These are phyloP conservation scores for Heliconius erato DNA, from an alignment of 2,888 invertebrate species.

Conservation along the genomic window DNA sequence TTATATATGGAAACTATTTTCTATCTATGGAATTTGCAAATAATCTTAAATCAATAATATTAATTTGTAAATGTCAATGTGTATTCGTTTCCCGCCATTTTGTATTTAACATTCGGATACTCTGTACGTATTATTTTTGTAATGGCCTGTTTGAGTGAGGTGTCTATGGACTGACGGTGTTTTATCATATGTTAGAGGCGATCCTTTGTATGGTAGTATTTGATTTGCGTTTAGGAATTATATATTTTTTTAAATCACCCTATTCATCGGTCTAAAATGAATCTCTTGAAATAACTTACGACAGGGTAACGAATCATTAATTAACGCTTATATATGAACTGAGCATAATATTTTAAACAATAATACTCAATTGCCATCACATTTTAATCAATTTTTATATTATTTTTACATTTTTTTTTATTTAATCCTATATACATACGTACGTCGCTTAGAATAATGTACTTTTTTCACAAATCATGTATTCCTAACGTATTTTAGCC, in stretches of 20 bases:
- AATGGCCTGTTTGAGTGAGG: conserved; percentile 38
- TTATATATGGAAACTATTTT: not conserved
- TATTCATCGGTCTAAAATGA: conserved; percentile 56
- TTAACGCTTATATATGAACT: conserved; percentile 62
- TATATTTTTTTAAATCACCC: conserved; percentile 40
- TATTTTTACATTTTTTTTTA: conserved; percentile 61
- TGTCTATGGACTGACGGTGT: conserved; percentile 59
- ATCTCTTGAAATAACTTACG: conserved; percentile 74
- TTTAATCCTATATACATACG: conserved; percentile 64
- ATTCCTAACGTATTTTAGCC: conserved; percentile 84
- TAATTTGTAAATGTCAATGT: conserved; percentile 18
- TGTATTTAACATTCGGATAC: conserved; percentile 31
- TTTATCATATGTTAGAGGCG: conserved; percentile 16
- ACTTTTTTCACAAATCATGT: conserved; percentile 67
- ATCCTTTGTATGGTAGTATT: conserved; percentile 24
- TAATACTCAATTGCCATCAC: conserved; percentile 81
- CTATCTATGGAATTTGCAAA: not conserved
- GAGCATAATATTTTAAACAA: conserved; percentile 72
- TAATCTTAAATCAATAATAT: not conserved
- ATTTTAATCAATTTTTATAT: conserved; percentile 70
- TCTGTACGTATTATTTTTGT: conserved; percentile 34
- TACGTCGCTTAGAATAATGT: conserved; percentile 66
- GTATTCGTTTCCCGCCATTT: conserved; percentile 20
- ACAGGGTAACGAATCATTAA: conserved; percentile 81
- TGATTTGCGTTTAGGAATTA: conserved; percentile 29